Base-by-base conservation (phyloP, 2,113 vertebrate genomes). In the Speoplatyrhinus poulsoni region DNA sequence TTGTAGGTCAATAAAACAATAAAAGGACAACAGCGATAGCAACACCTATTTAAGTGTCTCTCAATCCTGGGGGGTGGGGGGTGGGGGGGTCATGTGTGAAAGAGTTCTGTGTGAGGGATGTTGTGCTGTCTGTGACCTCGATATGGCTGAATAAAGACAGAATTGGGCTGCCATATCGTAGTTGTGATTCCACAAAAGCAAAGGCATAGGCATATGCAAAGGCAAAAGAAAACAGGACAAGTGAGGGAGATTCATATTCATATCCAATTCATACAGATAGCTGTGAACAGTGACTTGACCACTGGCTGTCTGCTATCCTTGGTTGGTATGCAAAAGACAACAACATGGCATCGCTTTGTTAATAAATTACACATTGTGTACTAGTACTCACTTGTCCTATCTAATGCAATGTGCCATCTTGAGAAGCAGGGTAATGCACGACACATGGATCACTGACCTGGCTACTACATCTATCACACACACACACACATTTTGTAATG, bases 161-260 rank as follows among this genome's bases (percentile, higher is more conserved):
- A 54, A 46, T 19, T 46, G 11, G 55, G 33, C 32, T 63, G 61
- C 68, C 67, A 67, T 66, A 60, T 41, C 64, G 57, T 49, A 46
- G 12, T 63, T 72, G 50, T 63, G 60, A 77, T 60, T 81, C 55
- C 72, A 64, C 59, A 46, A 46, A 10, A 66, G 60, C 36, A 10
- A 36, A 66, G 50, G 55, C 54, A 46, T 67, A 65, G 62, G 79
- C n/a, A n/a, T n/a, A 19, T 49, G 55, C 48, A n/a, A 49, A 15
- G 47, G 32, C 52, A 59, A 65, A 70, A 67, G 26, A 68, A 62
- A 49, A 47, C 4, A 12, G 3, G 1, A 4, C 46, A 41, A 0
- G 46, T 54, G 52, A 54, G 52, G 52, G n/a, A n/a, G n/a, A 54
- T n/a, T 4, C 15, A 49, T 16, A 46, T 46, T 26, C 50, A 49